Evolutionary conservation across 2,113 vertebrate species (phyloP), one percentile per base, ranked within the genome.

Genomic region (Casuarius casuarius): DNA sequence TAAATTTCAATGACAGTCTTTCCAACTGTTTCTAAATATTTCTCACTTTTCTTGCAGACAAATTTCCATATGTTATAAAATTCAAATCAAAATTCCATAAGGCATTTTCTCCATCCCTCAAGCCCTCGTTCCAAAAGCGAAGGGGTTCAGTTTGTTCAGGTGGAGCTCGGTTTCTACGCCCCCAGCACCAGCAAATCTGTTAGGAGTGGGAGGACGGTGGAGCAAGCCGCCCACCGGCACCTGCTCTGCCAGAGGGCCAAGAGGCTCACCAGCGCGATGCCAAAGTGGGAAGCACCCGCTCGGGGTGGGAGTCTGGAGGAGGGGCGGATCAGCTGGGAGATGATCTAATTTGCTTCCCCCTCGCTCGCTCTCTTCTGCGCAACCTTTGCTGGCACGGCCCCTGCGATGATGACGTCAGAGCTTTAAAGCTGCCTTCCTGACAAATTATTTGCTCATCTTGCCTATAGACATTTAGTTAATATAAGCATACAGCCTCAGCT

Each of bases 1-100:
- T 97, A 97, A 96, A 97, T 97, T 95, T 94, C 94, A 92, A 91
- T 97, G 91, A 88, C 95, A 95, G 94, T 67, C 92, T 81, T 93
- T 97, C 94, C 95, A 95, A 97, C 94, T 97, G 92, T 97, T 97
- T 95, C 96, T 96, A 96, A 97, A 96, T 95, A 96, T 96, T 97
- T 97, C 94, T 86, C 94, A 58, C 92, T 93, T 81, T 77, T 90
- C 79, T 85, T 5, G 5, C 90, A 96, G 94, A 93, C 79, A 56
- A 6, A 62, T 91, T 95, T 95, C 95, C 95, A 92, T 97, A 97
- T 96, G 97, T 86, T 95, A 62, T 14, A 59, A 87, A 70, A 96
- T 89, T 71, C 9, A 48, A 35, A 83, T 75, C 25, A 38, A 18
- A 68, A 82, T 94, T 76, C 91, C 90, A 15, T 59, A 42, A 93